These are phyloP conservation scores for Lamellibrachia satsuma DNA, from an alignment of 2,888 invertebrate genomes.

Conservation along the genomic window DNA sequence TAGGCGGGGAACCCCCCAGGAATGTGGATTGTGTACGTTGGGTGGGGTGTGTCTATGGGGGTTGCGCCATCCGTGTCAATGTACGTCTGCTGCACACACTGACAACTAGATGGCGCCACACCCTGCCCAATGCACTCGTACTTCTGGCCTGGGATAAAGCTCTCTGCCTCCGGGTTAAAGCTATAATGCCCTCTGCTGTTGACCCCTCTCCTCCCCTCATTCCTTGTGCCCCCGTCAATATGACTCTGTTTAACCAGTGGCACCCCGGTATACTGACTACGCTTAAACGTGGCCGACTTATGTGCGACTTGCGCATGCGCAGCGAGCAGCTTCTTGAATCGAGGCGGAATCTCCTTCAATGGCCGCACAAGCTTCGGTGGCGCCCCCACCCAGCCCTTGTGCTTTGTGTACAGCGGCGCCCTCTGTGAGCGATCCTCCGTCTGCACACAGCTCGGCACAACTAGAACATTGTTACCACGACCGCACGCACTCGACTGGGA, in stretches of 20 bases:
- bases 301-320: constrained; percentile 48
- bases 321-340: constrained; percentile 53
- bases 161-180: constrained; percentile 49
- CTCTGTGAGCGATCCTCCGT: not conserved
- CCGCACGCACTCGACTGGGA: constrained; percentile 30
- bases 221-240: not conserved
- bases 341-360: constrained; percentile 60
- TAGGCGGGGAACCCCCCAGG: not conserved
- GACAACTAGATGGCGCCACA: not conserved
- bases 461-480: not conserved
- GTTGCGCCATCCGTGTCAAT: not conserved
- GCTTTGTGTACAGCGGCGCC: not conserved
- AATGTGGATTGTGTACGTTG: not conserved
- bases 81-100: not conserved
- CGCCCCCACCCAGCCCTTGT: not conserved
- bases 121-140: constrained; percentile 20
- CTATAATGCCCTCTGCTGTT: not conserved
- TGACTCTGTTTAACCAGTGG: constrained; percentile 24
- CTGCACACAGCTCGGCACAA: not conserved
- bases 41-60: not conserved
- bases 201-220: not conserved
- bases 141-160: constrained; percentile 44
- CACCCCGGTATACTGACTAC: constrained; percentile 24
- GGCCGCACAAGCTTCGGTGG: constrained; percentile 56
- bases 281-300: constrained; percentile 3